Base-by-base conservation (phyloP, 2,797 vertebrate genomes). In the Cryptoprocta ferox region DNA sequence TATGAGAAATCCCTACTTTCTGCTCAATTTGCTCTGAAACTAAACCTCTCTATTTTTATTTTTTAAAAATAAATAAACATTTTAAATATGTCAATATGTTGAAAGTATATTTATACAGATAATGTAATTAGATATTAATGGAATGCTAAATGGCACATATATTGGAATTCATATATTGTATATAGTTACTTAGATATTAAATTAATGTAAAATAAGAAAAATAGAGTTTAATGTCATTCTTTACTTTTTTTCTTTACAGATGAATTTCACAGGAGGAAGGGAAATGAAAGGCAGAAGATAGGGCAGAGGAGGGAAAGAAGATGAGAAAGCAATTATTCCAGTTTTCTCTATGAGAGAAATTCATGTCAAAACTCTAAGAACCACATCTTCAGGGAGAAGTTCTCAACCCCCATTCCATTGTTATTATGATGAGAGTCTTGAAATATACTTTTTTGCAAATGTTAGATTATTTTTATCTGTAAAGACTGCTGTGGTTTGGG, bases 361-460 rank as follows among this genome's bases (percentile, higher is more conserved):
- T 95, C 56, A 97, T 10, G 32, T 89, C 76, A 66, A 76, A 96
- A 96, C 35, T 95, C 45, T 39, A 95, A 90, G 65, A 97, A 95
- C 65, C 21, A 30, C 68, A 78, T 86, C 39, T 94, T 94, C 19
- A 63, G 65, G 50, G 73, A 96, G 16, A 37, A 78, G 37, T 71
- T 91, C 50, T 96, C 86, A 97, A 66, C 13, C 11, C 65, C 45
- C 45, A 87, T 84, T 85, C 75, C 86, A 93, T 84, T 93, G 79
- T 95, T 89, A 86, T 56, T 80, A 89, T 93, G 83, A 94, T 63
- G 48, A 95, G 56, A 93, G 37, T 24, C 42, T 97, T 94, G 48
- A 94, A 96, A 95, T 89, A 94, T 0, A 95, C 53, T 85, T 94
- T 97, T 97, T 87, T 86, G 30, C 89, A 42, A 96, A 78, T 75